Conservation (phyloP, 2,113 vertebrate genomes). For the Theristicus caerulescens region DNA sequence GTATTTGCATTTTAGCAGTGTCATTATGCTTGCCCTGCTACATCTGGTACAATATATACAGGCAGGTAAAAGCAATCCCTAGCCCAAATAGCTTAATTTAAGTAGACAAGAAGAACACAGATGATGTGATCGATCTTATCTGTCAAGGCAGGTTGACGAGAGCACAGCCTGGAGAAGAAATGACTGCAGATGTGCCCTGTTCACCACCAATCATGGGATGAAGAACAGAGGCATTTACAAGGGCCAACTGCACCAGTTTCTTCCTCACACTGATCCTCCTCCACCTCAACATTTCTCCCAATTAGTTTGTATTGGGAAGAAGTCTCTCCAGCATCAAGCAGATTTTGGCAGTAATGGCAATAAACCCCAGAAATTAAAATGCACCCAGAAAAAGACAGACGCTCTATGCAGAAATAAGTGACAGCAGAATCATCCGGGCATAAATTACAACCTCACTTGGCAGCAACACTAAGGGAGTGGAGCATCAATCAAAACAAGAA, state of each 20-base stretch:
- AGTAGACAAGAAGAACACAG: neutral
- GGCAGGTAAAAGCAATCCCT: neutral
- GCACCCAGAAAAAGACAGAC: neutral
- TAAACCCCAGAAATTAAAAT: constrained; percentile 14
- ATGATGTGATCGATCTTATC: neutral
- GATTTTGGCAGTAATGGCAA: neutral
- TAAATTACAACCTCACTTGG: constrained; percentile 18
- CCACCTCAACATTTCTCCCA: neutral
- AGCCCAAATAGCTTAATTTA: neutral
- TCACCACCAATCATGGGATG: neutral
- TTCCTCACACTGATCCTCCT: neutral
- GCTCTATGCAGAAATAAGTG: neutral
- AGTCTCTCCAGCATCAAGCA: neutral
- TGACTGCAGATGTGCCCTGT: neutral
- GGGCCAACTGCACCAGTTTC: neutral
- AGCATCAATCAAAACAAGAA: constrained; percentile 13
- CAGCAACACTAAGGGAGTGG: neutral
- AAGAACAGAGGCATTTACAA: neutral
- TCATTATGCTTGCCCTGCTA: neutral
- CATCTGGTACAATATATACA: neutral
- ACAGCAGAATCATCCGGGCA: neutral
- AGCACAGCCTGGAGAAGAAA: neutral
- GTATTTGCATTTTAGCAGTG: neutral
- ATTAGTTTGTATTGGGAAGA: neutral
- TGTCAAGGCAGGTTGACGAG: neutral